phyloP scores from a whole-genome alignment of 2,113 vertebrate species.

The Boulengeromyrus knoepffleri region DNA sequence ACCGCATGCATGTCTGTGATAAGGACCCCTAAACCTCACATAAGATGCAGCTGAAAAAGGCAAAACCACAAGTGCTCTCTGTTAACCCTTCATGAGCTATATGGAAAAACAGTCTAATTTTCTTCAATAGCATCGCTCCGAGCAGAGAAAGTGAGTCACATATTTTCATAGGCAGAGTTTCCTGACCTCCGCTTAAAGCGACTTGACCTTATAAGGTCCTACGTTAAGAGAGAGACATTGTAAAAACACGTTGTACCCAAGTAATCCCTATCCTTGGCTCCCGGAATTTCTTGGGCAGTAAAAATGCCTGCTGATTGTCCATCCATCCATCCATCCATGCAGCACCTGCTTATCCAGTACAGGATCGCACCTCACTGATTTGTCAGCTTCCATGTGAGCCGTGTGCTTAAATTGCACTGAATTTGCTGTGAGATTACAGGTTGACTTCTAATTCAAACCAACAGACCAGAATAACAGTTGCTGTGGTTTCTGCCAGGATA shows the following conservation, averaged over 20 bases:
- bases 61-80: not conserved
- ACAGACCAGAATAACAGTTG: not conserved
- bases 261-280: constrained; percentile 12
- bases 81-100: not conserved
- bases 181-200: constrained; percentile 6
- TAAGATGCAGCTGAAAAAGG: not conserved
- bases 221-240: not conserved
- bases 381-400: not conserved
- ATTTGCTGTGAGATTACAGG: not conserved
- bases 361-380: not conserved
- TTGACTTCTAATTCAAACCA: not conserved
- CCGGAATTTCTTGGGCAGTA: not conserved
- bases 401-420: not conserved
- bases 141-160: constrained; percentile 25
- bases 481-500: not conserved
- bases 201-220: constrained; percentile 34
- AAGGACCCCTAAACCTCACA: not conserved
- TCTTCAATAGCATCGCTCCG: not conserved
- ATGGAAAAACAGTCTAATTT: constrained; percentile 4
- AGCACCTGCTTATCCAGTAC: not conserved
- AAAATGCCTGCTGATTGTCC: not conserved
- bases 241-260: constrained; percentile 7
- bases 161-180: constrained; percentile 25
- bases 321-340: not conserved
- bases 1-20: not conserved